Percentiles rank a stretch among this genome's conserved stretches.
phyloP scores from a whole-genome alignment of 2,113 vertebrate species.

The Thalassoma bifasciatum region DNA sequence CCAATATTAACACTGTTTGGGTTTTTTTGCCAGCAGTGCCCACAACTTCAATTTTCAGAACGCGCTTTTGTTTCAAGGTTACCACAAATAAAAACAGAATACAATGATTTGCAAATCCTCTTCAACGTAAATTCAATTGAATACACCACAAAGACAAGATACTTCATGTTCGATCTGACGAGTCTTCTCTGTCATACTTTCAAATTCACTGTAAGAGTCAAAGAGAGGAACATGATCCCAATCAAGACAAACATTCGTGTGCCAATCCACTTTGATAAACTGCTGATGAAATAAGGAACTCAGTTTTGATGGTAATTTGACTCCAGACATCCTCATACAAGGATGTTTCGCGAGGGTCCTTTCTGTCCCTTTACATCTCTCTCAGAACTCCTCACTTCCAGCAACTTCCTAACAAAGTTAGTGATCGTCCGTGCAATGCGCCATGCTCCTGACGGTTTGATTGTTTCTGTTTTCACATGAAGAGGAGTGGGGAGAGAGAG shows the following conservation, averaged over 20 bases:
- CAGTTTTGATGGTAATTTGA: slow-evolving; percentile 57
- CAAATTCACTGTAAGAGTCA: background rate
- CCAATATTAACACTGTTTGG: too few species aligned
- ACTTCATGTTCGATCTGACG: too few species aligned
- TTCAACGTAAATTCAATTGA: too few species aligned
- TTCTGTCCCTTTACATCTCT: slow-evolving; percentile 59
- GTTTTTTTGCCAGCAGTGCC: too few species aligned
- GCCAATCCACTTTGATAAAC: slow-evolving; percentile 16
- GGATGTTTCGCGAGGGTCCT: slow-evolving; percentile 50
- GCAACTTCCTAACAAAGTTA: slow-evolving; percentile 61
- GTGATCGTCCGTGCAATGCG: slow-evolving; percentile 55
- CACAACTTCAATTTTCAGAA: too few species aligned
- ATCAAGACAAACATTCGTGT: slow-evolving; percentile 16
- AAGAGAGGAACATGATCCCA: background rate
- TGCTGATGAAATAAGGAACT: slow-evolving; percentile 47
- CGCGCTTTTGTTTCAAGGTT: too few species aligned
- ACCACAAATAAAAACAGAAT: too few species aligned
- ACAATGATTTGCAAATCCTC: too few species aligned
- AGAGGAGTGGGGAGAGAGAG: slow-evolving; percentile 41
- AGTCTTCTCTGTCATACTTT: too few species aligned
- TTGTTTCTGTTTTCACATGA: slow-evolving; percentile 72
- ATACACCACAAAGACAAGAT: too few species aligned
- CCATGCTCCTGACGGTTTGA: slow-evolving; percentile 72
- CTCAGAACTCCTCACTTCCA: slow-evolving; percentile 48
- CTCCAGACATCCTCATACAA: slow-evolving; percentile 37